Evolutionary conservation across 2,888 invertebrate species (phyloP).

Genomic region (Ornithoptera priamus): DNA sequence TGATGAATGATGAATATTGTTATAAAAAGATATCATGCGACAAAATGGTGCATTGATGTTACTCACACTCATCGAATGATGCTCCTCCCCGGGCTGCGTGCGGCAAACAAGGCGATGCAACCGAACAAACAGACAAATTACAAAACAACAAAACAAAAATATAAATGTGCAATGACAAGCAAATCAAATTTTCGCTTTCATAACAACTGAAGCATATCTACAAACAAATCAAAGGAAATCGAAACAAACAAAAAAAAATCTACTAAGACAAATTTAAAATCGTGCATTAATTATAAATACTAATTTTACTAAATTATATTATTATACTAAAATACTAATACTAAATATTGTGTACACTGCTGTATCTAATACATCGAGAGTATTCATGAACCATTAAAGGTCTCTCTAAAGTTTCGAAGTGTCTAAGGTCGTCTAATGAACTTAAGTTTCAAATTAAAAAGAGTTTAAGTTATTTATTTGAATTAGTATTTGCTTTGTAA

Average conservation of each 20-base stretch:
- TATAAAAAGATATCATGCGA: too few species aligned
- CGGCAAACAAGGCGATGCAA: slow-evolving; percentile 76
- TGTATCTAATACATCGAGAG: too few species aligned
- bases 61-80: slow-evolving; percentile 87
- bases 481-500: too few species aligned
- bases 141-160: slow-evolving; percentile 62
- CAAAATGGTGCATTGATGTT: slow-evolving; percentile 36
- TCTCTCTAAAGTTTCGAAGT: too few species aligned
- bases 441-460: too few species aligned
- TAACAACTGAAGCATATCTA: slow-evolving; percentile 17
- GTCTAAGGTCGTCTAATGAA: too few species aligned
- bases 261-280: neutral
- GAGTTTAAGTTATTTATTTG: too few species aligned
- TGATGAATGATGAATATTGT: too few species aligned
- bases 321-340: too few species aligned
- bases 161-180: slow-evolving; percentile 39
- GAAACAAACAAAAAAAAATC: neutral
- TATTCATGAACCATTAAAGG: too few species aligned
- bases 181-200: slow-evolving; percentile 7
- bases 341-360: too few species aligned
- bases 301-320: too few species aligned
- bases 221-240: slow-evolving; percentile 18
- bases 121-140: slow-evolving; percentile 72
- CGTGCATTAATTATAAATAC: neutral
- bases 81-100: slow-evolving; percentile 84